Evolutionary conservation across 2,797 vertebrate species (phyloP).

Genomic region (Poecilia gillii): DNA sequence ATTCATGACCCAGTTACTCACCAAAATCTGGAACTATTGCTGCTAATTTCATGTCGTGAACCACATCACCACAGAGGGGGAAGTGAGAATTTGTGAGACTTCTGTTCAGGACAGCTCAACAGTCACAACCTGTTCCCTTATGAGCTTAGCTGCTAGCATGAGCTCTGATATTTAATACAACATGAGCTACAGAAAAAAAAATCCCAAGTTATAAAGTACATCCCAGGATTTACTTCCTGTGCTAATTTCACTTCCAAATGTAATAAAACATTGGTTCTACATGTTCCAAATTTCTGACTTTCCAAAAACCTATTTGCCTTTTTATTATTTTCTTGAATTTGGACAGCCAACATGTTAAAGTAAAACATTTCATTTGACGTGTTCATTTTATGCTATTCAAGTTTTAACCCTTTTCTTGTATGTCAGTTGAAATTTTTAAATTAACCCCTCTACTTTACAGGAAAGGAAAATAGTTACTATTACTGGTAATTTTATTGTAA

Average conservation of each 20-base stretch:
- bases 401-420: background rate
- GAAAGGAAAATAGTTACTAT: background rate
- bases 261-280: background rate
- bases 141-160: background rate
- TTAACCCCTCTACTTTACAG: background rate
- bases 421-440: background rate
- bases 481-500: background rate
- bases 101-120: background rate
- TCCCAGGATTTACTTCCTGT: background rate
- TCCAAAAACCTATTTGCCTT: background rate
- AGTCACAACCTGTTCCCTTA: background rate
- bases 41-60: background rate
- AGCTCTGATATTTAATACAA: background rate
- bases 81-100: background rate
- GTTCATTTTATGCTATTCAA: background rate
- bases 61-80: background rate
- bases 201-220: background rate
- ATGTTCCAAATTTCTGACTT: background rate
- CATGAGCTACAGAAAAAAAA: background rate
- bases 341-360: background rate
- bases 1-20: background rate
- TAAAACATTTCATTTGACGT: background rate
- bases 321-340: background rate
- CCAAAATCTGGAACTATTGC: background rate
- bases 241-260: background rate